phyloP scores from a whole-genome alignment of 2,797 vertebrate genomes.

The Esox lucius region DNA sequence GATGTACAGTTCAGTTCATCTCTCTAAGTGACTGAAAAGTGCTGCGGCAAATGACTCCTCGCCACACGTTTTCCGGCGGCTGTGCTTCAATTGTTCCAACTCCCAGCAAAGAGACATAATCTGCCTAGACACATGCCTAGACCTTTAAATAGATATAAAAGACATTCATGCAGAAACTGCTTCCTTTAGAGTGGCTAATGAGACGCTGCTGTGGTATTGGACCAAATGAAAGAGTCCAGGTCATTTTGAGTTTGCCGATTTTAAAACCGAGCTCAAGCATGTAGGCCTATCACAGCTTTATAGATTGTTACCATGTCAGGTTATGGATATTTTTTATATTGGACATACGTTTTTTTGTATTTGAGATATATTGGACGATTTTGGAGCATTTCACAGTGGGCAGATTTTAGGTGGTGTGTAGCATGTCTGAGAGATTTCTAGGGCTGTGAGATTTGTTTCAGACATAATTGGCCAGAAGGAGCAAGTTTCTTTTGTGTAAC shows the following conservation, averaged over 20 bases:
- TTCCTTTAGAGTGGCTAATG: slow-evolving; percentile 14
- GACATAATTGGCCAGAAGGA: too few species aligned
- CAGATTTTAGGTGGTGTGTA: too few species aligned
- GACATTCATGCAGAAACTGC: slow-evolving; percentile 16
- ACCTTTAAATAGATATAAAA: slow-evolving; percentile 27
- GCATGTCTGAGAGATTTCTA: too few species aligned
- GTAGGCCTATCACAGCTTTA: not conserved
- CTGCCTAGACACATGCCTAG: slow-evolving; percentile 24
- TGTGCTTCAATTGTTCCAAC: slow-evolving; percentile 12
- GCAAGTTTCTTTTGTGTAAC: too few species aligned
- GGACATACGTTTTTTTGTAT: too few species aligned
- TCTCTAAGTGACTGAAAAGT: too few species aligned
- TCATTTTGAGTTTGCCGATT: not conserved
- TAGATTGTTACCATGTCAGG: not conserved
- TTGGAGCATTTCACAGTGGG: too few species aligned
- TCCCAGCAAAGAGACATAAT: slow-evolving; percentile 38
- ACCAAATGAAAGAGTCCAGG: not conserved
- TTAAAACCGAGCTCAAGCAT: not conserved
- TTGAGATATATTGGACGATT: too few species aligned
- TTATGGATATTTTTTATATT: not conserved
- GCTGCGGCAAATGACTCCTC: not conserved
- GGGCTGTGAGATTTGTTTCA: too few species aligned
- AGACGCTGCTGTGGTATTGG: not conserved
- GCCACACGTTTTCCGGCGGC: slow-evolving; percentile 20
- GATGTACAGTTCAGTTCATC: too few species aligned